Base-by-base conservation (phyloP, 2,797 vertebrate species). In the Anableps anableps region DNA sequence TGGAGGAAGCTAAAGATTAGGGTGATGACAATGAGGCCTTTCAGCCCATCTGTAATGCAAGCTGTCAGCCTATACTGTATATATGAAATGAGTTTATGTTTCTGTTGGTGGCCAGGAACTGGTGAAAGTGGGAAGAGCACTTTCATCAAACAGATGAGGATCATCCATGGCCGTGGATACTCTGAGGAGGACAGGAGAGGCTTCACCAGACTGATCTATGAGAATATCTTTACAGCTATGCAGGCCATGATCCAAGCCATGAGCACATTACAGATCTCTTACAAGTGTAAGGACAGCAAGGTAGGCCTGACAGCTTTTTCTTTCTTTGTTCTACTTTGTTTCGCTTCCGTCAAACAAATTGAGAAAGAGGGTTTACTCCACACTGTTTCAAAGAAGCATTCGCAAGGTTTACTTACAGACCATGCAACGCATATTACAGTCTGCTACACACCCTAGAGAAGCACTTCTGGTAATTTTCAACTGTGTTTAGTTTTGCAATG, bases 41-140 rank as follows among this genome's bases (percentile, higher is more conserved):
- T 53, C 23, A 26, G 51, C 48, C 48, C 48, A 50, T 19, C 48
- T 2, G 48, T 23, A 53, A 53, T 26, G 23, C 51, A 53, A 53
- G 6, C 51, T 53, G 23, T 9, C 23, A 53, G 21, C 51, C 51
- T 53, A 26, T 26, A 26, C 23, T 53, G 51, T 26, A 53, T 53
- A 53, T 7, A 50, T 26, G 7, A 11, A 36, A 0, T 83, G 6
- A 84, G 1, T 10, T 36, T 75, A 16, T 51, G 0, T 78, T 75
- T 26, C 17, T 84, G 36, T 80, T 62, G 64, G 36, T 70, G 76
- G 0, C 9, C 93, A 99, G 98, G 98, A 76, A 99, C 98, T 23
- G 98, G 98, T 83, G 98, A 99, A 92, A 99, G 98, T 80, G 98
- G 98, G 78, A 99, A 99, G 95, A 99, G 98, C 91, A 99, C 98